Evolutionary conservation across 2,797 vertebrate genomes (phyloP).

Genomic region (Hapalemur alaotrensis): DNA sequence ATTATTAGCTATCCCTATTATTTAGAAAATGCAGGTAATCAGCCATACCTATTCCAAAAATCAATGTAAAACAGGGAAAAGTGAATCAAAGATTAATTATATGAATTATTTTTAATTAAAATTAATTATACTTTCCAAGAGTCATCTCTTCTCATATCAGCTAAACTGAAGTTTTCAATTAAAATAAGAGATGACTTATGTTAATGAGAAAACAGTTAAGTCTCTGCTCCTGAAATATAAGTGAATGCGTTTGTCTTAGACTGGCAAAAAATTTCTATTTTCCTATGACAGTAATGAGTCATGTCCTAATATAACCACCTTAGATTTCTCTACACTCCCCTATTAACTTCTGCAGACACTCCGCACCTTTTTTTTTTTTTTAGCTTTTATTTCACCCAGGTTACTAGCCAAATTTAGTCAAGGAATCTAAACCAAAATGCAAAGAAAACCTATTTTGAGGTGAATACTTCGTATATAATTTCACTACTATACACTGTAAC

Average conservation of each 20-base stretch:
- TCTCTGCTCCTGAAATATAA: not conserved
- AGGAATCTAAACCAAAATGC: not conserved
- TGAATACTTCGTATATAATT: not conserved
- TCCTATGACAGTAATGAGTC: not conserved
- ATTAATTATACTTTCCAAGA: constrained; percentile 6
- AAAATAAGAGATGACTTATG: not conserved
- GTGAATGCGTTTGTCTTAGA: not conserved
- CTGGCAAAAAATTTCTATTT: not conserved
- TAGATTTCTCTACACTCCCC: not conserved
- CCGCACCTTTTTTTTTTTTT: not conserved
- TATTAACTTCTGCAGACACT: not conserved
- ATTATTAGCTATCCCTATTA: not conserved
- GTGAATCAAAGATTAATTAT: constrained; percentile 8
- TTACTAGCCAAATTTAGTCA: not conserved
- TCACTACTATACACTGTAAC: not conserved
- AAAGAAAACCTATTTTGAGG: not conserved
- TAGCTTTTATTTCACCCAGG: not conserved
- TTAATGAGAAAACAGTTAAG: not conserved
- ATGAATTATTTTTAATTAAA: constrained; percentile 44
- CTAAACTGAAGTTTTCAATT: constrained; percentile 17
- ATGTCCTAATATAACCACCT: not conserved
- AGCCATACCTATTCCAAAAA: not conserved
- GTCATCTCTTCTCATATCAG: not conserved
- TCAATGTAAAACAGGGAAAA: not conserved
- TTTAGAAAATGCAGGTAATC: constrained; percentile 2